Evolutionary conservation across 2,113 vertebrate species (phyloP).

Genomic region (Sciurus niger): DNA sequence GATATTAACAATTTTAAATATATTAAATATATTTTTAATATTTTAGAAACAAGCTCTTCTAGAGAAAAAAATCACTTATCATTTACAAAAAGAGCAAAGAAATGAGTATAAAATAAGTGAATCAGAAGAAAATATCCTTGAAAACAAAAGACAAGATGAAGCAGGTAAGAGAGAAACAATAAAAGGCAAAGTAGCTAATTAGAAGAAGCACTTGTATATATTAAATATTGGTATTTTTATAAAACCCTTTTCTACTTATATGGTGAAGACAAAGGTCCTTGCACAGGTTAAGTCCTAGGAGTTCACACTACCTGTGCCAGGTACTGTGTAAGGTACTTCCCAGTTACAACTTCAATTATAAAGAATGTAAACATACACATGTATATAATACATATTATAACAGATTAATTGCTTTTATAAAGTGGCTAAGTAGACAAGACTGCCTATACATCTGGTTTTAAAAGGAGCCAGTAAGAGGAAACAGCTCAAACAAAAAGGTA

Average conservation of each 20-base stretch:
- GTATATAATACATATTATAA: neutral
- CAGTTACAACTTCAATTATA: neutral
- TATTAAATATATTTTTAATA: constrained; percentile 28
- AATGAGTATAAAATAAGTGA: neutral
- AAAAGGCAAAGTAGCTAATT: constrained; percentile 32
- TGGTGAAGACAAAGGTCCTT: neutral
- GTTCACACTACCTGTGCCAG: neutral
- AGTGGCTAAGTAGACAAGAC: neutral
- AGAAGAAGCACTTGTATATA: neutral
- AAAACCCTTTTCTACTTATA: neutral
- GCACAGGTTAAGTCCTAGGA: neutral
- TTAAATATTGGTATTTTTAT: constrained; percentile 31
- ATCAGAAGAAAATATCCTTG: neutral
- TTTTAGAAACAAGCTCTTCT: constrained; percentile 78
- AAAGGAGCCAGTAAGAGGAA: neutral
- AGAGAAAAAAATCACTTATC: constrained; percentile 71
- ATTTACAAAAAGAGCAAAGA: constrained; percentile 70
- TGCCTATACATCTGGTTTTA: neutral
- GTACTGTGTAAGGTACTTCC: neutral
- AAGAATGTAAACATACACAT: neutral
- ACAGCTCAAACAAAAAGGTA: neutral
- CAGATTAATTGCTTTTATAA: neutral
- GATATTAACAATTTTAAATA: constrained; percentile 30
- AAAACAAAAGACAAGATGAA: neutral
- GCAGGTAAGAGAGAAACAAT: constrained; percentile 52